A percentile compares a stretch with the other conserved stretches of the same genome.
phyloP scores from a whole-genome alignment of 2,113 vertebrate species.

The Vanacampus margaritifer region DNA sequence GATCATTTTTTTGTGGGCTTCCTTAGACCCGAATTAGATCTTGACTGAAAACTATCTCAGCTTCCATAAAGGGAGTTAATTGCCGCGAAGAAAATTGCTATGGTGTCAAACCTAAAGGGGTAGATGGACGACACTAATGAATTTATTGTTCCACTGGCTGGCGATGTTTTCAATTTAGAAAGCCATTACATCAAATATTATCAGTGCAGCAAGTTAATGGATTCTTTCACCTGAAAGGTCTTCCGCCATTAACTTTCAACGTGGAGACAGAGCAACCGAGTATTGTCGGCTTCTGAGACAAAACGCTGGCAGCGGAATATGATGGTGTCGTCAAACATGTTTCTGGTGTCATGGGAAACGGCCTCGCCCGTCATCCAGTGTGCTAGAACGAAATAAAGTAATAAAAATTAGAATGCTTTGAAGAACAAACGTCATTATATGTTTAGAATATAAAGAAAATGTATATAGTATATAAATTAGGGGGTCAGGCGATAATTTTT shows the following conservation, averaged over 20 bases:
- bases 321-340: slow-evolving; percentile 69
- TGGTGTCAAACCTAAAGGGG: slow-evolving; percentile 1
- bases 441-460: too few relatives aligned
- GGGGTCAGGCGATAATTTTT: too few relatives aligned
- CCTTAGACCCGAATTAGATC: slow-evolving; percentile 17
- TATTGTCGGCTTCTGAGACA: slow-evolving; percentile 75
- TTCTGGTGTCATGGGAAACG: slow-evolving; percentile 60
- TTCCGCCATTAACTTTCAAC: slow-evolving; percentile 75
- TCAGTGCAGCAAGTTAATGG: slow-evolving; percentile 1
- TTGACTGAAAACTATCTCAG: slow-evolving; percentile 4
- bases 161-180: slow-evolving; percentile 19
- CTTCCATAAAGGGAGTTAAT: slow-evolving; percentile 12
- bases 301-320: slow-evolving; percentile 72
- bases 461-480: too few relatives aligned
- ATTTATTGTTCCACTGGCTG: slow-evolving; percentile 7
- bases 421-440: too few relatives aligned
- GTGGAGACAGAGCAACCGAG: slow-evolving; percentile 79
- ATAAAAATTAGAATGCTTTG: too few relatives aligned
- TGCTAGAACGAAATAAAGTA: too few relatives aligned
- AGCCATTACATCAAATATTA: not conserved
- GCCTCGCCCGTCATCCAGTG: too few relatives aligned
- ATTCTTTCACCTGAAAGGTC: slow-evolving; percentile 63
- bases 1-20: slow-evolving; percentile 32
- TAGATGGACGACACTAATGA: not conserved
- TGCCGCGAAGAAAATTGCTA: not conserved